phyloP scores from a whole-genome alignment of 2,888 invertebrate genomes.

The Podabrus alpinus region DNA sequence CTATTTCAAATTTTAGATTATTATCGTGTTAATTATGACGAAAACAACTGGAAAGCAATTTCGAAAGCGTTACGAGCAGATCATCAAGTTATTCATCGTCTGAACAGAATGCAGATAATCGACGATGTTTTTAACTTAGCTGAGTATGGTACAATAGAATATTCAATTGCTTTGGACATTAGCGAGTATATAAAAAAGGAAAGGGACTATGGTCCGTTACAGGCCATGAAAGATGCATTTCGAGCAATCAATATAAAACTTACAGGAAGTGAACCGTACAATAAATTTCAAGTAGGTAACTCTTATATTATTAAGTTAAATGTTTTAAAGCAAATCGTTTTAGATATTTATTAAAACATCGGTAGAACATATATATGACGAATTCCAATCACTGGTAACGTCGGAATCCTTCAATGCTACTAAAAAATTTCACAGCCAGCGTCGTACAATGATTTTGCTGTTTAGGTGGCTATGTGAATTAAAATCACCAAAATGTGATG shows the following conservation, averaged over 20 bases:
- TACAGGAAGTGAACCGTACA: neutral
- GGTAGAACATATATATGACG: neutral
- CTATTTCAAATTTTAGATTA: constrained; percentile 40
- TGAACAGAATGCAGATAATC: constrained; percentile 61
- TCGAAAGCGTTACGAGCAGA: constrained; percentile 48
- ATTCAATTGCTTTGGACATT: constrained; percentile 60
- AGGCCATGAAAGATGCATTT: neutral
- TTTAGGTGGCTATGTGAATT: neutral
- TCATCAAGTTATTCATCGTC: constrained; percentile 58
- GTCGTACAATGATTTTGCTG: neutral
- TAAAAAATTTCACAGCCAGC: neutral
- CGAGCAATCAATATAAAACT: neutral
- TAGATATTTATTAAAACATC: neutral
- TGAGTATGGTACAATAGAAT: constrained; percentile 61
- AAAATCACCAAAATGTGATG: neutral
- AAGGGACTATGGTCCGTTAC: constrained; percentile 55
- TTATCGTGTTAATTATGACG: constrained; percentile 53
- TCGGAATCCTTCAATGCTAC: too few species aligned
- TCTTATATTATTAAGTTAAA: neutral
- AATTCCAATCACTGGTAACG: neutral
- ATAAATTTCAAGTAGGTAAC: neutral
- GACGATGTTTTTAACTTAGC: constrained; percentile 60
- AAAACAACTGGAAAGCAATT: constrained; percentile 55
- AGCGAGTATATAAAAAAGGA: constrained; percentile 63
- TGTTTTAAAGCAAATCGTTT: neutral